Evolutionary conservation across 1,140 invertebrate genomes (phyloP).

Genomic region (Zaprionus lachaisei): DNA sequence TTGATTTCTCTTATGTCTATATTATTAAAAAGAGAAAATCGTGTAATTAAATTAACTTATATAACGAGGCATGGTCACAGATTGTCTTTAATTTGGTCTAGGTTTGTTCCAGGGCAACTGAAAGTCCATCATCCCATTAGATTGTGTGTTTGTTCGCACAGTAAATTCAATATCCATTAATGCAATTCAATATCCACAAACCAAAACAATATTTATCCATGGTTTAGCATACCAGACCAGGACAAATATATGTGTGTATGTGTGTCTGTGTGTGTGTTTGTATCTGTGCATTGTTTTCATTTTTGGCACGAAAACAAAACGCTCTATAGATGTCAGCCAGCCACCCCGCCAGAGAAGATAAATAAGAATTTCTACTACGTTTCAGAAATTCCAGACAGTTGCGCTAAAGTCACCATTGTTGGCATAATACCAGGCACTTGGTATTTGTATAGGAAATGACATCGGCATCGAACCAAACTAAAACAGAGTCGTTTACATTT

Average conservation of each 20-base stretch:
- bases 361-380: conserved; percentile 59
- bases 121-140: neutral
- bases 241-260: neutral
- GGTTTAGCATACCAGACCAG: conserved; percentile 40
- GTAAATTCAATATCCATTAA: conserved; percentile 51
- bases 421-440: conserved; percentile 21
- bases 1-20: neutral
- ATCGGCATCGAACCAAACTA: conserved; percentile 26
- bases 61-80: too few species aligned
- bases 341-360: conserved; percentile 13
- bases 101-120: neutral
- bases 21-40: neutral
- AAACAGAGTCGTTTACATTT: conserved; percentile 63
- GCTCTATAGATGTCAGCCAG: conserved; percentile 9
- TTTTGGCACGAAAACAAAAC: conserved; percentile 65
- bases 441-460: conserved; percentile 42
- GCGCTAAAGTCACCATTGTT: conserved; percentile 51
- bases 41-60: too few species aligned
- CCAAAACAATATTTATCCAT: conserved; percentile 62
- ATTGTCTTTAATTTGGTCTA: neutral
- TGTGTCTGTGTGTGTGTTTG: conserved; percentile 33
- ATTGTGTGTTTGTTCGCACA: neutral
- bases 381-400: conserved; percentile 65
- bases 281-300: conserved; percentile 53
- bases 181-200: conserved; percentile 62